Evolutionary conservation across 2,797 vertebrate species (phyloP), one percentile per base, ranked within the genome.

Genomic region (Enteromius mattozi): DNA sequence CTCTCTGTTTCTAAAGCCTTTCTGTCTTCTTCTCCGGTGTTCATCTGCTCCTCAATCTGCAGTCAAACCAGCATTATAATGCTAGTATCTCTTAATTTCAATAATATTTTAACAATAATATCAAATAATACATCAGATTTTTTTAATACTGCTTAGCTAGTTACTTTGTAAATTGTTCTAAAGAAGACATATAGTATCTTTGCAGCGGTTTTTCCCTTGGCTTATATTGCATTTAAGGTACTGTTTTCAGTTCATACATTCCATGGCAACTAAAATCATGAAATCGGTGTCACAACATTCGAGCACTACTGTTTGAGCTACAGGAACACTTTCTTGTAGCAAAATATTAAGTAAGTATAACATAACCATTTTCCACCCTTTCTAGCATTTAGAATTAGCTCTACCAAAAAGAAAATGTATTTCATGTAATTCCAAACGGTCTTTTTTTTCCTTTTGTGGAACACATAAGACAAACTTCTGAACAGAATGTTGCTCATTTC

Each of bases 31-130:
- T 96, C 95, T 0, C 91, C 91, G 51, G 91, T 94, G 88, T 92
- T 96, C 90, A 94, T 96, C 90, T 96, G 92, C 85, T 97, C 96
- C 14, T 98, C 96, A 85, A 96, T 88, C 87, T 95, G 93, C 19
- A 88, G 65, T 83, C 89, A 92, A 68, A 93, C 89, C 90, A 94
- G 89, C 30, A 65, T 33, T 61, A n/a, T 27, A 83, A 75, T 54
- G 17, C 37, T 17, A 35, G 51, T 47, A 69, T 24, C 75, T 65
- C 68, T 16, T 74, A 35, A 33, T 49, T n/a, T 49, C 51, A 47
- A 61, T 33, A 42, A 30, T 65, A 65, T 65, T 65, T 13, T 4
- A 59, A 59, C 33, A 80, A 40, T 40, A 19, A 37, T 56, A 69
- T 69, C 14, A 81, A 6, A 59, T 68, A 13, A 49, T 70, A 5